Conservation (phyloP, 1,140 invertebrate species). For the Saccostrea cuccullata region DNA sequence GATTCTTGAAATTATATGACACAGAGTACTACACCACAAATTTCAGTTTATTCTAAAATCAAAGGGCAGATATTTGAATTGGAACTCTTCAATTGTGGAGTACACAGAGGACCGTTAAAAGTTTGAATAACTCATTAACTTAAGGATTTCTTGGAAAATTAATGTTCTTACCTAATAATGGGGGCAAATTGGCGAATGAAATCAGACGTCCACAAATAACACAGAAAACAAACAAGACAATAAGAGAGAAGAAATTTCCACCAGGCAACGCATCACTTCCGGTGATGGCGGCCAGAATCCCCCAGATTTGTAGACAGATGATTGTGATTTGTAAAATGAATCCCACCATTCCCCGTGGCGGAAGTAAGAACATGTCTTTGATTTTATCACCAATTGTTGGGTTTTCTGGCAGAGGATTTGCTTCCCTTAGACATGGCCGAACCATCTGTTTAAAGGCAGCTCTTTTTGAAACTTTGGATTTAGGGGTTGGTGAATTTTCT, state of each 20-base stretch:
- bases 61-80: no score
- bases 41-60: no score
- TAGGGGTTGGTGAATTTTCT: neutral
- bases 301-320: conserved; percentile 84
- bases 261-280: conserved; percentile 86
- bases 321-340: conserved; percentile 62
- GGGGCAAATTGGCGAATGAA: conserved; percentile 88
- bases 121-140: no score
- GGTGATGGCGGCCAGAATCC: conserved; percentile 86
- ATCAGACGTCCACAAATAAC: conserved; percentile 90
- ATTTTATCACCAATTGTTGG: conserved; percentile 56
- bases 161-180: conserved; percentile 80
- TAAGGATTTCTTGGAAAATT: no score
- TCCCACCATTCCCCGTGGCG: conserved; percentile 71
- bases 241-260: conserved; percentile 88
- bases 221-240: conserved; percentile 82
- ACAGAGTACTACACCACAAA: no score
- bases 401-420: conserved; percentile 68
- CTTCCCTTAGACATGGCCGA: conserved; percentile 56
- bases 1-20: no score
- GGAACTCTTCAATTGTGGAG: no score
- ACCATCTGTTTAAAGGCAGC: neutral
- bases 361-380: conserved; percentile 66
- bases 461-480: neutral
- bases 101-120: no score